Evolutionary conservation across 2,797 vertebrate species (phyloP).

Genomic region (Pseudochirops cupreus): DNA sequence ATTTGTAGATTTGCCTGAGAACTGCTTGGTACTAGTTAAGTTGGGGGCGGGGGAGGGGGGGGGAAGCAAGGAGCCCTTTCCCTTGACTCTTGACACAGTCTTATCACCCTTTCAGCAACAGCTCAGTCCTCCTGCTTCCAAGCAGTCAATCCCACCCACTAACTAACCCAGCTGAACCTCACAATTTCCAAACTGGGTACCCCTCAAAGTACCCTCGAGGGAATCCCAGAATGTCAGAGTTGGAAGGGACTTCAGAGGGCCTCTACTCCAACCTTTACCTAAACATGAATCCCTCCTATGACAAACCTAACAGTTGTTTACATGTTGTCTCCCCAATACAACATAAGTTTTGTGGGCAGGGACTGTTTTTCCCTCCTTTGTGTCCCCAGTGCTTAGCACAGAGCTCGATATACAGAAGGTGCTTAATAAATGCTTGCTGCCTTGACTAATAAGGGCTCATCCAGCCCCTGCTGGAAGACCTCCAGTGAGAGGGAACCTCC

Average conservation of each 20-base stretch:
- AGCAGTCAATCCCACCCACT: not conserved
- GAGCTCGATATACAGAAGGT: not conserved
- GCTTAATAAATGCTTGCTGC: not conserved
- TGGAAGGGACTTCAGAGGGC: not conserved
- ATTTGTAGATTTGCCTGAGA: not conserved
- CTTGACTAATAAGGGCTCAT: not conserved
- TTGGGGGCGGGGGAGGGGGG: rapidly evolving
- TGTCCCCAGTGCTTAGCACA: too few relatives aligned
- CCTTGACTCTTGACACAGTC: not conserved
- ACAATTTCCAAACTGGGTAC: not conserved
- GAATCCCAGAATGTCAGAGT: not conserved
- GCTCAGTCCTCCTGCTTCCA: not conserved
- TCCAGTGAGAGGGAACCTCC: not conserved
- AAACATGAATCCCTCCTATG: not conserved
- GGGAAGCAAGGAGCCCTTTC: not conserved
- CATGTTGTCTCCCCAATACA: not conserved
- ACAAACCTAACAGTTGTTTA: not conserved
- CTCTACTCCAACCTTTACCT: not conserved
- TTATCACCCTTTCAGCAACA: not conserved
- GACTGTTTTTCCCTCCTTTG: not conserved
- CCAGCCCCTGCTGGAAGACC: not conserved
- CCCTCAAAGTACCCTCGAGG: not conserved
- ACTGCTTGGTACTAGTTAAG: not conserved
- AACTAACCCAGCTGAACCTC: not conserved
- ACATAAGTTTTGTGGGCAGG: not conserved